These are phyloP conservation scores for Spongilla lacustris DNA, from an alignment of 37 sponge, comb jelly and placozoan genomes.

Conservation along the genomic window DNA sequence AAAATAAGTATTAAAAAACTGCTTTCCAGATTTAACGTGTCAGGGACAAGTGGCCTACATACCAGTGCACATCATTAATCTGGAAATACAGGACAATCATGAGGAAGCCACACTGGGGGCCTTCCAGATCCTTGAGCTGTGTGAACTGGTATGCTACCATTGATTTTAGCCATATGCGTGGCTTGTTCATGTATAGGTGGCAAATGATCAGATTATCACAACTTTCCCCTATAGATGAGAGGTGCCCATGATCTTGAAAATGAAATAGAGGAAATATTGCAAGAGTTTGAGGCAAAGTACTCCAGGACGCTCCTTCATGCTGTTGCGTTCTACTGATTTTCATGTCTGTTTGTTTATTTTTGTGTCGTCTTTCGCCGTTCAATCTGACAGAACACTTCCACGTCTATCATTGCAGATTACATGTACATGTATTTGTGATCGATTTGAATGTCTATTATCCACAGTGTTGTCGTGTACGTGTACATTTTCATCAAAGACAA, in stretches of 20 bases:
- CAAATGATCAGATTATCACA: background rate
- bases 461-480: no score
- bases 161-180: background rate
- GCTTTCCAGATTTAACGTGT: conserved; percentile 50
- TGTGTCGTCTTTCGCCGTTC: no score
- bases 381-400: no score
- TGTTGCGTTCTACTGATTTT: conserved; percentile 79
- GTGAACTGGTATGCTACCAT: conserved; percentile 70
- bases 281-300: conserved; percentile 75
- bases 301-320: conserved; percentile 80
- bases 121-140: conserved; percentile 85
- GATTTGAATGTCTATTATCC: no score
- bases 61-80: conserved; percentile 90
- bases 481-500: no score
- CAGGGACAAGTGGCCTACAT: conserved; percentile 34
- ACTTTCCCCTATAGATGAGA: conserved; percentile 42
- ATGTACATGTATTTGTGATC: no score
- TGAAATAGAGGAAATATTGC: conserved; percentile 84
- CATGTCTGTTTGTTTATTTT: background rate
- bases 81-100: conserved; percentile 97
- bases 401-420: no score
- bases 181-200: no score
- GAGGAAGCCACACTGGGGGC: conserved; percentile 98
- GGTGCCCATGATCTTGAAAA: conserved; percentile 79
- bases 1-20: no score